Base-by-base conservation (phyloP, 2,113 vertebrate species). In the Marmota monax region DNA sequence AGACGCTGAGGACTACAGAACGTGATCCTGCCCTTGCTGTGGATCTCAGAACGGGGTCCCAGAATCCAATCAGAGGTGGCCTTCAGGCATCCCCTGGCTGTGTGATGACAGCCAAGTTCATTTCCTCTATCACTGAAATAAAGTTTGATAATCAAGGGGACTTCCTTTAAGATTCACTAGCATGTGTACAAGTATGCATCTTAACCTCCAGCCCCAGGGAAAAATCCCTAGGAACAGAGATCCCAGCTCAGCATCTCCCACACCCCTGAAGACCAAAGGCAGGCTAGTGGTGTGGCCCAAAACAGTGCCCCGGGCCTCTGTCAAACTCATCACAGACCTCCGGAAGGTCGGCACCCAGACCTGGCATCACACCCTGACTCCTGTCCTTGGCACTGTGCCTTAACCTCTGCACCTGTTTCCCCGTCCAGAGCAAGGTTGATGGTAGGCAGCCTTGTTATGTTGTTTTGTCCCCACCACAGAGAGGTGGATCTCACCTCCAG, bases 1-100 rank as follows among this genome's bases (percentile, higher is more conserved):
- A 4, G 1, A 34, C 14, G 16, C 45, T 16, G 22, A 1, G 4
- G 45, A 70, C 67, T 0, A 4, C 18, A 18, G 32, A n/a, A 72
- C 37, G 34, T n/a, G 48, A 22, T 8, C 42, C 4, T 29, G 23
- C 34, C 84, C 16, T 37, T 32, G 7, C 34, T 67, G 61, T 12
- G 29, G 27, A 27, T 45, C n/a, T 65, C 25, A 18, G 37, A 27
- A 63, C 1, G 4, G 25, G 22, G 34, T 53, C 45, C 84, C 34
- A 39, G 34, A 72, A 56, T 14, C 27, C 27, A 53, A 23, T 70
- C 13, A 27, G 34, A 70, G 13, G 80, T 56, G 14, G 67, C 48
- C 67, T 70, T 70, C 67, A 70, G 29, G 32, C 29, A 16, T 13
- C 5, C 67, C 34, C 32, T 13, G 32, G 34, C 34, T 0, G 34